phyloP scores from a whole-genome alignment of 2,888 invertebrate species.

The Limnephilus auricula region DNA sequence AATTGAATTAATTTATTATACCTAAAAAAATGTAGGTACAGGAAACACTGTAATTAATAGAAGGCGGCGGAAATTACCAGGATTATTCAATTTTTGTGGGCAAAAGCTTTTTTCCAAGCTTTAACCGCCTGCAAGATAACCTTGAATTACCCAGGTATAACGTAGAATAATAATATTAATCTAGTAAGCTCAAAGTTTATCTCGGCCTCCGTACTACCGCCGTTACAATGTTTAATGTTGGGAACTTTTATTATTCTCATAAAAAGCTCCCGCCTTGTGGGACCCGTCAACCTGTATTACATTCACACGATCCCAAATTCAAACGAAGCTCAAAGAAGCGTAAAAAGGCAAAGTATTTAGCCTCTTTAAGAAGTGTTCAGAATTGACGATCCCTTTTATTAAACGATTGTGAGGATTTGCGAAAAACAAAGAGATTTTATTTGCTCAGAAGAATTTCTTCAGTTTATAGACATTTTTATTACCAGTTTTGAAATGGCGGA shows the following conservation, averaged over 20 bases:
- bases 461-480: background rate
- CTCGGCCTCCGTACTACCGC: background rate
- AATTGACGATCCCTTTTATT: background rate
- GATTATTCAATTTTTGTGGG: background rate
- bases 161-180: background rate
- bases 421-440: background rate
- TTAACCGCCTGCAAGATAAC: background rate
- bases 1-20: background rate
- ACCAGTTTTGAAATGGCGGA: background rate
- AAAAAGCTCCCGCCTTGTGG: slow-evolving; percentile 8
- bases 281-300: slow-evolving; percentile 23
- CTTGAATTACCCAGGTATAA: background rate
- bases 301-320: slow-evolving; percentile 27
- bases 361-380: background rate
- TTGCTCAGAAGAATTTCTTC: background rate
- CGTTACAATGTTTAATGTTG: slow-evolving; percentile 23
- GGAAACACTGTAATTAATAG: background rate
- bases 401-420: slow-evolving; percentile 2
- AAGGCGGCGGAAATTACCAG: background rate
- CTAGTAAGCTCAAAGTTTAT: background rate
- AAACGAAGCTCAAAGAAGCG: background rate
- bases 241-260: slow-evolving; percentile 34
- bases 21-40: background rate
- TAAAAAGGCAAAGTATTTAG: slow-evolving; percentile 19
- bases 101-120: background rate